Evolutionary conservation across 2,797 vertebrate genomes (phyloP).

Genomic region (Oceanodroma leucorhoa): DNA sequence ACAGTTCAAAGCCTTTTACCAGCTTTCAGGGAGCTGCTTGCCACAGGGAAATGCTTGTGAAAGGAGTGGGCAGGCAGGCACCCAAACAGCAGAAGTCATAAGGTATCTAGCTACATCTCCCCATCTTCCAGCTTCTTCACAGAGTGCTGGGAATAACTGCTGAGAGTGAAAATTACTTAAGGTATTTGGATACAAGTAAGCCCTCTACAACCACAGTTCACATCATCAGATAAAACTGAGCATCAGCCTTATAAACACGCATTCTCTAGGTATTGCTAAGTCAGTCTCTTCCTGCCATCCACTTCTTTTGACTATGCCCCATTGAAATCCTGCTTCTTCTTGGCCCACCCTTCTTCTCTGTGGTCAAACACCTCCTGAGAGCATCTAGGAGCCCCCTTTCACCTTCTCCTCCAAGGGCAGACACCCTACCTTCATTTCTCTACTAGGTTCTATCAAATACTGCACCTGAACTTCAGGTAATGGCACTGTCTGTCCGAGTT

Average conservation of each 20-base stretch:
- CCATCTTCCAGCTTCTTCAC: neutral
- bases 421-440: neutral
- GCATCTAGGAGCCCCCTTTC: neutral
- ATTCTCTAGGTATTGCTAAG: neutral
- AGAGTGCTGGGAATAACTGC: neutral
- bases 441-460: neutral
- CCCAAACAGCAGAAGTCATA: slow-evolving; percentile 63
- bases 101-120: neutral
- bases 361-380: neutral
- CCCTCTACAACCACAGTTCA: neutral
- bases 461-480: neutral
- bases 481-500: neutral
- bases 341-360: neutral
- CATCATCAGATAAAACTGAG: neutral
- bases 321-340: neutral
- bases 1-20: slow-evolving; percentile 69
- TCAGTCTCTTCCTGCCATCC: neutral
- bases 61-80: slow-evolving; percentile 64
- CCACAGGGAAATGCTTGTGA: slow-evolving; percentile 58
- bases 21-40: slow-evolving; percentile 61
- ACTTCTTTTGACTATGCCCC: neutral
- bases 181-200: neutral
- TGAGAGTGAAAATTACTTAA: neutral
- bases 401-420: neutral
- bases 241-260: neutral